phyloP scores from a whole-genome alignment of 2,797 vertebrate species.

The Valencia hispanica region DNA sequence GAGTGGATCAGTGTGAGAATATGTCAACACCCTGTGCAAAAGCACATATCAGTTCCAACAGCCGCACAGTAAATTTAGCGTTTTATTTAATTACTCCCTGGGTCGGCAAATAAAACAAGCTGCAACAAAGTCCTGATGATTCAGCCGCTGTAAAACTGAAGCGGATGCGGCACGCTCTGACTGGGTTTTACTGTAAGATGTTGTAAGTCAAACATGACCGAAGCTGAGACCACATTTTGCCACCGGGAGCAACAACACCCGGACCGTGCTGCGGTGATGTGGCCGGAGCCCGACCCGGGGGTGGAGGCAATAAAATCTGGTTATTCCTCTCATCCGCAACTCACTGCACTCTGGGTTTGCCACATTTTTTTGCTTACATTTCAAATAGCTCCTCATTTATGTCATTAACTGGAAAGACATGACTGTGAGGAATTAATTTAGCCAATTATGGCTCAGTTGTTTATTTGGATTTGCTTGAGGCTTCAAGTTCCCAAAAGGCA shows the following conservation, averaged over 20 bases:
- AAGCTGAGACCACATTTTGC: slow-evolving; percentile 56
- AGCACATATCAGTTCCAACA: background rate
- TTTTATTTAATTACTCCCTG: slow-evolving; percentile 25
- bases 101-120: slow-evolving; percentile 22
- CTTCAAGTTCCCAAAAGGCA: slow-evolving; percentile 19
- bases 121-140: slow-evolving; percentile 28
- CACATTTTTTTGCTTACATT: slow-evolving; percentile 55
- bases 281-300: slow-evolving; percentile 37
- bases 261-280: slow-evolving; percentile 36
- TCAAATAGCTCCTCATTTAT: slow-evolving; percentile 23
- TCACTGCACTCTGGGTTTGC: slow-evolving; percentile 23
- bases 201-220: slow-evolving; percentile 54
- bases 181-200: slow-evolving; percentile 56
- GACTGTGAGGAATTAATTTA: slow-evolving; percentile 25
- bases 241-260: slow-evolving; percentile 56
- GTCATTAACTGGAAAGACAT: slow-evolving; percentile 52
- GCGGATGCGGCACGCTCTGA: slow-evolving; percentile 57
- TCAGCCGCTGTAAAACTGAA: slow-evolving; percentile 23
- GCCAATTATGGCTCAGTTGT: slow-evolving; percentile 21
- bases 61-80: background rate
- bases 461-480: slow-evolving; percentile 24
- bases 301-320: slow-evolving; percentile 61
- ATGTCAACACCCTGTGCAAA: background rate
- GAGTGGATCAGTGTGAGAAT: background rate
- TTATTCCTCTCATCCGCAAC: slow-evolving; percentile 43